A percentile compares a stretch with the other conserved stretches of the same genome.
Conservation (phyloP, 1,140 invertebrate species). For the Goniozus legneri region DNA sequence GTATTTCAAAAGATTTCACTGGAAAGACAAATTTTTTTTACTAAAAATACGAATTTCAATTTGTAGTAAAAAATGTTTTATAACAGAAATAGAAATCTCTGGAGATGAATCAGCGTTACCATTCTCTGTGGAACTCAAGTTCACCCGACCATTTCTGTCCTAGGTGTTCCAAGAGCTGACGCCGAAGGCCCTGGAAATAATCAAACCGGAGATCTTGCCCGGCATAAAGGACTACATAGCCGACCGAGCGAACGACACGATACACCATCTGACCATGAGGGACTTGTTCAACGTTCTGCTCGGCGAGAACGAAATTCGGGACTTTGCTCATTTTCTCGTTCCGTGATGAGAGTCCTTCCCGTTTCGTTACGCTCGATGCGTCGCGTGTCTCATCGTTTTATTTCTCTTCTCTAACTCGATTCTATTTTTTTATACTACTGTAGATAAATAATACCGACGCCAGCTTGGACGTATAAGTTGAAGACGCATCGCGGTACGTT, state of each 20-base stretch:
- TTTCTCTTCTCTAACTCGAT: no score
- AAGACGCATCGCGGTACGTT: neutral
- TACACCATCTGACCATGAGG: constrained; percentile 43
- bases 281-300: constrained; percentile 40
- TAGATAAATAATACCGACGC: neutral
- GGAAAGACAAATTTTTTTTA: no score
- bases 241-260: constrained; percentile 40
- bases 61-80: no score
- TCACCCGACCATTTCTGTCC: constrained; percentile 6
- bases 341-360: constrained; percentile 4
- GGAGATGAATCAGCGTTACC: no score
- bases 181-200: constrained; percentile 38
- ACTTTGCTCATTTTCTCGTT: constrained; percentile 27
- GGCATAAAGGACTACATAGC: constrained; percentile 38
- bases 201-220: constrained; percentile 46
- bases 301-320: constrained; percentile 39
- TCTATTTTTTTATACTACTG: neutral
- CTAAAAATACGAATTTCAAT: no score
- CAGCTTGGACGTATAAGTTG: neutral
- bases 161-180: constrained; percentile 43
- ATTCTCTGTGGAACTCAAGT: no score
- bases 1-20: no score
- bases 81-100: no score
- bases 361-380: neutral
- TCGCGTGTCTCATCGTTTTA: no score